Evolutionary conservation across 2,797 vertebrate species (phyloP).

Genomic region (Notolepis coatsorum): DNA sequence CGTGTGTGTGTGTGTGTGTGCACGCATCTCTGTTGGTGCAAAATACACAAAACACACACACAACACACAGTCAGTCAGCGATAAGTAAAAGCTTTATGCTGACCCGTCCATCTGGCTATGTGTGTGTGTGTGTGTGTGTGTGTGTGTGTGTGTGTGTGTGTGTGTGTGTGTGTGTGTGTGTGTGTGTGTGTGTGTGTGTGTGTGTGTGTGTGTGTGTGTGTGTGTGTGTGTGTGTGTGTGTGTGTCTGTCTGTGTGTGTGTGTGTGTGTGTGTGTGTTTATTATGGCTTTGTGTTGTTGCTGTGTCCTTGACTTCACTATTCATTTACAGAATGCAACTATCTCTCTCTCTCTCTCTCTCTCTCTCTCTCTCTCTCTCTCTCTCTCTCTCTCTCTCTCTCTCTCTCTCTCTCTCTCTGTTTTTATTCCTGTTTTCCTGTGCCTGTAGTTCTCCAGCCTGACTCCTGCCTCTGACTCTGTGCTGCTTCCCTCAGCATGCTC

Average conservation of each 20-base stretch:
- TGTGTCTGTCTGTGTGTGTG: background rate
- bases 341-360: constrained; percentile 9
- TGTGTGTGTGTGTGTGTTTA: too few relatives aligned
- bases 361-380: constrained; percentile 34
- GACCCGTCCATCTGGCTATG: background rate
- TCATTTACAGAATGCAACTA: constrained; percentile 15
- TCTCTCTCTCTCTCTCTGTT: background rate
- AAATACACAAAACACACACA: too few relatives aligned
- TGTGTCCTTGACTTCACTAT: background rate
- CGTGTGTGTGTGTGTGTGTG: too few relatives aligned
- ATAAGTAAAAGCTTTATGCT: too few relatives aligned
- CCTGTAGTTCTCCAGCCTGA: too few relatives aligned
- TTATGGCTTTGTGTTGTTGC: background rate
- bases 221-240: background rate
- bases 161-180: background rate
- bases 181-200: too few relatives aligned
- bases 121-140: background rate
- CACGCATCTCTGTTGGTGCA: background rate
- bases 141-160: constrained; percentile 30
- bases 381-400: background rate
- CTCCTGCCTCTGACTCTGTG: too few relatives aligned
- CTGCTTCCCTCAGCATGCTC: too few relatives aligned
- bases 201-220: background rate
- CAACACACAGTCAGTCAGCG: too few relatives aligned
- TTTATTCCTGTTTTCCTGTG: too few relatives aligned